Conservation (phyloP, 2,888 invertebrate species). For the Drosophila parthenogenetica region DNA sequence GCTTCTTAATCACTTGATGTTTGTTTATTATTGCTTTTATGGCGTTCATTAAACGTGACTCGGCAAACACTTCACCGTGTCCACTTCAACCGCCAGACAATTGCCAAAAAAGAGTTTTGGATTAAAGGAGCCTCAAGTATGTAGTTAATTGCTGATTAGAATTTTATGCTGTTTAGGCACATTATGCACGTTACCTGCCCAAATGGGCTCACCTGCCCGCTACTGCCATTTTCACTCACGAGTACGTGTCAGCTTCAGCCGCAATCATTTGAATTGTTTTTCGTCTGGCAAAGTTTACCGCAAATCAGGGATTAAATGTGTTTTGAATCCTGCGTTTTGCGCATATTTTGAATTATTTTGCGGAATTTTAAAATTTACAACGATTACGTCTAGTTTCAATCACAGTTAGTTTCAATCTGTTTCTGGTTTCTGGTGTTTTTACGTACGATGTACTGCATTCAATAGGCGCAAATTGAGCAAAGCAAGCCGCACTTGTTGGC, state of each 20-base stretch:
- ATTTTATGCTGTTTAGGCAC: constrained; percentile 8
- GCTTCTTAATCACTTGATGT: background rate
- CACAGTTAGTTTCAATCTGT: background rate
- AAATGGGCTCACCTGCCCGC: constrained; percentile 9
- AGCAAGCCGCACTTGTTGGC: constrained; percentile 71
- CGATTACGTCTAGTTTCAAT: constrained; percentile 28
- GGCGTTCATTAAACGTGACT: constrained; percentile 46
- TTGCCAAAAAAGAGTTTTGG: background rate
- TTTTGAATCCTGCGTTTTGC: constrained; percentile 1
- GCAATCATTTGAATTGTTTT: constrained; percentile 4
- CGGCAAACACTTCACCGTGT: constrained; percentile 8
- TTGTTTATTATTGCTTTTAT: constrained; percentile 35
- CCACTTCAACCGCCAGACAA: constrained; percentile 12
- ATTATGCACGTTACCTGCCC: too few species aligned
- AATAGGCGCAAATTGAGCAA: constrained; percentile 68
- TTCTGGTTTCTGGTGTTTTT: constrained; percentile 16
- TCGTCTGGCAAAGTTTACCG: constrained; percentile 2
- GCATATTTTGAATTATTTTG: constrained; percentile 16
- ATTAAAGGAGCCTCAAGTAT: constrained; percentile 1
- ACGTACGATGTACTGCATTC: constrained; percentile 16
- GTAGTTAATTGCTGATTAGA: constrained; percentile 17
- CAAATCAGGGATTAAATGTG: background rate
- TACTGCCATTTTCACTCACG: background rate
- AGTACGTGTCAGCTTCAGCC: constrained; percentile 32
- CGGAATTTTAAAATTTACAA: background rate